A percentile compares a stretch with the other conserved stretches of the same genome.
phyloP scores from a whole-genome alignment of 2,113 vertebrate species.

The Desmodus rotundus region DNA sequence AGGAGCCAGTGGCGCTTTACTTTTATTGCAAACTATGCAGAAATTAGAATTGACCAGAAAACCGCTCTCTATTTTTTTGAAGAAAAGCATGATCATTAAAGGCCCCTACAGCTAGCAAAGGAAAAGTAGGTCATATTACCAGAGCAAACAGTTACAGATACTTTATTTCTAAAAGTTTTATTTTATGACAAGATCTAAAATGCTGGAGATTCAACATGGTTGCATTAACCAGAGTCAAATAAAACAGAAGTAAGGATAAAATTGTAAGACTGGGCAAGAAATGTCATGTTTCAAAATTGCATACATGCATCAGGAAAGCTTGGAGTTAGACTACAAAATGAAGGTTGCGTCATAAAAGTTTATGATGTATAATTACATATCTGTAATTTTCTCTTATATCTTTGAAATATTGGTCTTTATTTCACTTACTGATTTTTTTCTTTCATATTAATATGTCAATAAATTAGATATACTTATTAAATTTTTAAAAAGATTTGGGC shows the following conservation, averaged over 20 bases:
- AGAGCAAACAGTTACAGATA: not conserved
- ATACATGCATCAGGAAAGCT: not conserved
- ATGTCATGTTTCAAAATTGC: not conserved
- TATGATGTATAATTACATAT: not conserved
- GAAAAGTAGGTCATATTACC: not conserved
- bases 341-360: not conserved
- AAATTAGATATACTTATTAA: not conserved
- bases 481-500: not conserved
- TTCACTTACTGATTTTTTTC: not conserved
- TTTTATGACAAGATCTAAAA: not conserved
- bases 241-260: not conserved
- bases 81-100: not conserved
- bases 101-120: not conserved
- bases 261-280: not conserved
- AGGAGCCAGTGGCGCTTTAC: not conserved
- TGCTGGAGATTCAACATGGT: not conserved
- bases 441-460: not conserved
- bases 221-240: not conserved
- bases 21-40: not conserved
- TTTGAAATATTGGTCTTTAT: not conserved
- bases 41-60: not conserved
- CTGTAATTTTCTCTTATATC: not conserved
- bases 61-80: not conserved
- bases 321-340: not conserved
- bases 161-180: not conserved